These are phyloP conservation scores for Poecile atricapillus DNA, from an alignment of 2,113 vertebrate genomes.

Conservation along the genomic window DNA sequence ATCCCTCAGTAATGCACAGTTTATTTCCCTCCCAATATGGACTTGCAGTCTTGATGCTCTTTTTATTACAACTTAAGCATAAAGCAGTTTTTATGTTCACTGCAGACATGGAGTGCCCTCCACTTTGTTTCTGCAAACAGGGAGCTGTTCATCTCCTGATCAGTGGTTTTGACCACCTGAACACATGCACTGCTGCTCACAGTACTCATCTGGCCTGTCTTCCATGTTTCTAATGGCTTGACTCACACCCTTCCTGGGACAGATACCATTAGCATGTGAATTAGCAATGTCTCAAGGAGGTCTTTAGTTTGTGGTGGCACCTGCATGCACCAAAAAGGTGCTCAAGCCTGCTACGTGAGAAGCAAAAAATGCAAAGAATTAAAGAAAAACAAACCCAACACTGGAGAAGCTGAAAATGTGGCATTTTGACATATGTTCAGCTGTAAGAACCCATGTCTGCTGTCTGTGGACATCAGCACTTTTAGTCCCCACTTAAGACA, in stretches of 20 bases:
- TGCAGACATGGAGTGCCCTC: background rate
- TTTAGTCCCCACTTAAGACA: background rate
- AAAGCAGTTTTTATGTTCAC: background rate
- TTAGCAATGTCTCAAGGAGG: background rate
- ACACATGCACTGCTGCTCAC: background rate
- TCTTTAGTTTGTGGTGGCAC: background rate
- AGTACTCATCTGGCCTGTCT: background rate
- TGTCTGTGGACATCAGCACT: background rate
- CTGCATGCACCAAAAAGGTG: background rate
- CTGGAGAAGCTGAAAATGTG: background rate
- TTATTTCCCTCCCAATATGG: background rate
- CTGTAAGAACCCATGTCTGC: background rate
- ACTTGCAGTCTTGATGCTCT: background rate
- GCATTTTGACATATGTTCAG: background rate
- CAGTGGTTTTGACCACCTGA: background rate
- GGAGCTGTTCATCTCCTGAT: background rate
- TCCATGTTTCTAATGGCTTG: background rate
- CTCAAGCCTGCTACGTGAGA: background rate
- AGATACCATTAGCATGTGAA: background rate
- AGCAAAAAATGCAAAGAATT: background rate
- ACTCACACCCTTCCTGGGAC: background rate
- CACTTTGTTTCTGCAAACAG: background rate
- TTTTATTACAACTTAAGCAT: background rate
- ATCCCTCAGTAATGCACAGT: background rate
- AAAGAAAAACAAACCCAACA: background rate